phyloP scores from a whole-genome alignment of 2,797 vertebrate genomes.

The Mallotus villosus region DNA sequence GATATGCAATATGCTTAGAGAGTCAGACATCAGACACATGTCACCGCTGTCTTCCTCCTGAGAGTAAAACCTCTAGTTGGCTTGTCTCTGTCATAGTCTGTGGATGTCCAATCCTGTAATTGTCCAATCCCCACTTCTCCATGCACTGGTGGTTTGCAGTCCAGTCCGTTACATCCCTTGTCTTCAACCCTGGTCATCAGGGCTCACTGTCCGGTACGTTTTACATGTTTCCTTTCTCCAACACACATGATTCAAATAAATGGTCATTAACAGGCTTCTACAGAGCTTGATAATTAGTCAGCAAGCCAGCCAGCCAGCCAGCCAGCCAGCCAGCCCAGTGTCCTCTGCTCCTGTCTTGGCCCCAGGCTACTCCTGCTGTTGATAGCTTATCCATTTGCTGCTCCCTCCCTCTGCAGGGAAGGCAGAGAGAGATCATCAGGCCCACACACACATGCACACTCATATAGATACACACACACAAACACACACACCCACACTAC shows the following conservation, averaged over 20 bases:
- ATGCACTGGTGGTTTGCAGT: background rate
- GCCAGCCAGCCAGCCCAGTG: background rate
- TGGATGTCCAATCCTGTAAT: conserved; percentile 45
- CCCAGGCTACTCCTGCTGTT: conserved; percentile 71
- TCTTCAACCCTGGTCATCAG: background rate
- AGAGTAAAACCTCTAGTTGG: conserved; percentile 30
- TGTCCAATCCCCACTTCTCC: conserved; percentile 6
- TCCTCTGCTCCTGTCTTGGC: conserved; percentile 59
- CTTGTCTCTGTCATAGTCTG: conserved; percentile 32
- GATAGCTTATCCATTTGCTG: conserved; percentile 71
- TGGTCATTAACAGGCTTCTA: background rate
- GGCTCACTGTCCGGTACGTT: background rate
- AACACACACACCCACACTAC: too few species aligned
- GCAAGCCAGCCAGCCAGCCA: background rate
- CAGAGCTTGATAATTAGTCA: background rate
- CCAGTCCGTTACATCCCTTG: background rate
- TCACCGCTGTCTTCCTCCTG: conserved; percentile 16
- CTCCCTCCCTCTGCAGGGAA: conserved; percentile 45
- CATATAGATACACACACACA: background rate
- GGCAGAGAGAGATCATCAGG: conserved; percentile 62
- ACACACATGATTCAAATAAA: too few species aligned
- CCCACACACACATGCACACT: conserved; percentile 43
- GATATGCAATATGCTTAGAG: conserved; percentile 50
- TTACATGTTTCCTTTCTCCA: background rate
- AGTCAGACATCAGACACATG: conserved; percentile 40